Evolutionary conservation across 2,888 invertebrate species (phyloP), one percentile per base, ranked within the genome.

Genomic region (Pinctada fucata): DNA sequence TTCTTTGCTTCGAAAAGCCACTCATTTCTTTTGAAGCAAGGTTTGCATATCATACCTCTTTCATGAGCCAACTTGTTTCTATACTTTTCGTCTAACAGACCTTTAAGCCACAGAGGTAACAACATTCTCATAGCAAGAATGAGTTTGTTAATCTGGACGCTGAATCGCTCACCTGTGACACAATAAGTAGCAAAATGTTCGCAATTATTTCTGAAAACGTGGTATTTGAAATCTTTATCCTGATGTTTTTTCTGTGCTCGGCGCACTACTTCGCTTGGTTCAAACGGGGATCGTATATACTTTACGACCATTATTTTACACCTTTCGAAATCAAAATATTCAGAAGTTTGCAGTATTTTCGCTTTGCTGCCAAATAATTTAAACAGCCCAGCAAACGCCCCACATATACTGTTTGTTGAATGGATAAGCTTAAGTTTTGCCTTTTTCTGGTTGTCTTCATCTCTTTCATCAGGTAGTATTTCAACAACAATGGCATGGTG

Each of bases 401-500:
- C 72, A 2, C 16, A 51, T 4, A 52, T 8, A 48, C 72, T 70
- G 13, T 77, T 77, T 1, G 76, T 72, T 4, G 76, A 66, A 51
- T 77, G 66, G 3, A 77, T 67, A 48, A 77, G 66, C 8, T 67
- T 50, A 48, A 77, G 6, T 6, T 5, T 10, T 16, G 45, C 31
- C 45, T 49, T 50, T 3, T 71, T 13, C n/a, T 72, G 51, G 3
- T 3, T 16, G 3, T 51, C 31, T 31, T 31, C 31, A 31, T 31
- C 31, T 31, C 31, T 31, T 31, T 31, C 31, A 31, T 31, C 31
- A 31, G 31, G 31, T 31, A 31, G 31, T 31, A 31, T 66, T 5
- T 13, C 16, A 2, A 72, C 64, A 13, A 77, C 72, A 16, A 77
- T 72, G n/a, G 72, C 76, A 72, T 77, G 76, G 66, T 77, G 76